phyloP scores from a whole-genome alignment of 2,888 invertebrate species.

The Anticlea derivata region DNA sequence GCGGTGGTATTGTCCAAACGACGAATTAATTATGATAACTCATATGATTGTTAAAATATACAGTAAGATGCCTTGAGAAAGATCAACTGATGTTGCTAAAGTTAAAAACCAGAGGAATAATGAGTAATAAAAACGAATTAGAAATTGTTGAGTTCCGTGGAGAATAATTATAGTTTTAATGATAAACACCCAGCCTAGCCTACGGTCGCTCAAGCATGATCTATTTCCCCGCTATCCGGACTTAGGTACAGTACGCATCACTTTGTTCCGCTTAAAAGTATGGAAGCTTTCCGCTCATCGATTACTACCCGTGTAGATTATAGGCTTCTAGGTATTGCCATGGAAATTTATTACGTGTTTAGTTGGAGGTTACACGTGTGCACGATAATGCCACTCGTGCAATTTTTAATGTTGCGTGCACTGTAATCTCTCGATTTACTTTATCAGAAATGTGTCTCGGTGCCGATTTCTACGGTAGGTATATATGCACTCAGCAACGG shows the following conservation, averaged over 20 bases:
- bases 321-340: slow-evolving; percentile 5
- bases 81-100: slow-evolving; percentile 1
- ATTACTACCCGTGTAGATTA: slow-evolving; percentile 11
- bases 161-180: slow-evolving; percentile 2
- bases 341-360: slow-evolving; percentile 45
- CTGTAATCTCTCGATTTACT: slow-evolving; percentile 44
- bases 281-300: slow-evolving; percentile 35
- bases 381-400: slow-evolving; percentile 60
- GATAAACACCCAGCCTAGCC: slow-evolving; percentile 10
- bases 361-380: slow-evolving; percentile 65
- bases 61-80: slow-evolving; percentile 31
- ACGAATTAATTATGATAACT: slow-evolving; percentile 43
- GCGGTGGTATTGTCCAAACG: slow-evolving; percentile 50
- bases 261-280: slow-evolving; percentile 32
- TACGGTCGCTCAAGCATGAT: slow-evolving; percentile 28
- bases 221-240: slow-evolving; percentile 29
- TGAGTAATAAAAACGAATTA: slow-evolving; percentile 12
- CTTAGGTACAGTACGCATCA: slow-evolving; percentile 29
- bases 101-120: too few species aligned
- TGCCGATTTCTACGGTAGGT: slow-evolving; percentile 38
- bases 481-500: slow-evolving; percentile 28
- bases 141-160: slow-evolving; percentile 6
- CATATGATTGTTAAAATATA: slow-evolving; percentile 36
- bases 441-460: slow-evolving; percentile 44
- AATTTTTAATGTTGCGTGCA: slow-evolving; percentile 48